A percentile compares a stretch with the other conserved stretches of the same genome.
Conservation (phyloP, 2,888 invertebrate species). For the Eudemis profundana region DNA sequence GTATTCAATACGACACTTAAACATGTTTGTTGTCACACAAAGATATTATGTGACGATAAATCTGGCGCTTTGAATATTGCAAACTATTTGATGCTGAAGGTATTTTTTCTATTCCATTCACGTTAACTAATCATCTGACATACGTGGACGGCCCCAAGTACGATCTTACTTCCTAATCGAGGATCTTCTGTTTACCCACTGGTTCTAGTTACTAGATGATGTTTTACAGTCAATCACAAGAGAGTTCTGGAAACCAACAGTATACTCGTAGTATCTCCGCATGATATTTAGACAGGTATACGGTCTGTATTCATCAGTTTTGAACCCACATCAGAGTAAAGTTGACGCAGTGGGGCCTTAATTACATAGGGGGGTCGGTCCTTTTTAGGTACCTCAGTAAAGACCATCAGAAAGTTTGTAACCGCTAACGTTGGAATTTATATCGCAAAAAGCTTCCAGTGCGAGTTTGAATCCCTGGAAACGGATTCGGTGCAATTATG, state of each 20-base stretch:
- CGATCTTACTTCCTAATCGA: too few relatives aligned
- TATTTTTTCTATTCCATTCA: too few relatives aligned
- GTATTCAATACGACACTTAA: too few relatives aligned
- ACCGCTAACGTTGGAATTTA: slow-evolving; percentile 49
- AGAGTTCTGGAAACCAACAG: not conserved
- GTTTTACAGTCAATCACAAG: slow-evolving; percentile 4
- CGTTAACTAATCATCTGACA: too few relatives aligned
- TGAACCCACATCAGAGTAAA: slow-evolving; percentile 73
- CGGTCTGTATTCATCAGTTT: slow-evolving; percentile 61
- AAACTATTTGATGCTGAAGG: too few relatives aligned
- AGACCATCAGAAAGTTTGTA: slow-evolving; percentile 65
- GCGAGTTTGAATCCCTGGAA: slow-evolving; percentile 1
- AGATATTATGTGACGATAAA: too few relatives aligned
- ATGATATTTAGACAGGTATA: slow-evolving; percentile 32
- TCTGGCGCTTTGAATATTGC: too few relatives aligned
- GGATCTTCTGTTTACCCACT: too few relatives aligned
- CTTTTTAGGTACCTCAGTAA: slow-evolving; percentile 63
- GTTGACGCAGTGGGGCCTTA: slow-evolving; percentile 72
- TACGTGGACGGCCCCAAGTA: too few relatives aligned
- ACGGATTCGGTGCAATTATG: not conserved
- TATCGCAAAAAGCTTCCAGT: slow-evolving; percentile 3
- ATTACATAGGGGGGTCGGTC: slow-evolving; percentile 69
- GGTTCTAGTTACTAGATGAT: too few relatives aligned
- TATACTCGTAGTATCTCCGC: slow-evolving; percentile 4
- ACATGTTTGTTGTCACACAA: too few relatives aligned